Percentiles rank a stretch among this genome's conserved stretches.
Conservation (phyloP, 2,797 vertebrate species). For the Platalea minor region DNA sequence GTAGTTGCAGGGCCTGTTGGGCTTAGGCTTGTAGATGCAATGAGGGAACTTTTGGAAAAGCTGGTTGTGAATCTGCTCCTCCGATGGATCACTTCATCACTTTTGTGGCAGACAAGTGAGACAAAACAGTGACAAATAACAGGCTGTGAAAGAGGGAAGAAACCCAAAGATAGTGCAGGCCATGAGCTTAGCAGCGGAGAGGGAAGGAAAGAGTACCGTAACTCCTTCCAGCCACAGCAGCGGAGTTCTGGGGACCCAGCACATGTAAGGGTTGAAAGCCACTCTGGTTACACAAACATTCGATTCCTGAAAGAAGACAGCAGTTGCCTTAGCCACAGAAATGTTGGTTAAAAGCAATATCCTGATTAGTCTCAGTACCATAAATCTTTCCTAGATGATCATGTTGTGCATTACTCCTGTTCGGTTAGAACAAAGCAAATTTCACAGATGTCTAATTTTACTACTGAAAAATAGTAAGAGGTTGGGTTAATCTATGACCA, state of each 20-base stretch:
- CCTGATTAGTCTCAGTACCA: neutral
- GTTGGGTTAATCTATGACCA: conserved; percentile 7
- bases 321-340: neutral
- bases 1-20: neutral
- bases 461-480: neutral
- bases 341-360: conserved; percentile 7
- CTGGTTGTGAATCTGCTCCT: neutral
- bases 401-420: neutral
- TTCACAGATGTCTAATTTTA: conserved; percentile 9
- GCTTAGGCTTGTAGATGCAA: neutral
- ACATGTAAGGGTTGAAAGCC: neutral
- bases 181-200: neutral
- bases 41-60: neutral
- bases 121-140: neutral
- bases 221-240: neutral
- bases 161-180: neutral
- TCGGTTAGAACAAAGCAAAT: conserved; percentile 7
- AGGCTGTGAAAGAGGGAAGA: neutral
- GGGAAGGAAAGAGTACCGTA: neutral
- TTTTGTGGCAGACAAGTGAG: neutral
- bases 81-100: neutral
- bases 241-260: neutral
- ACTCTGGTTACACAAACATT: neutral
- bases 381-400: neutral
- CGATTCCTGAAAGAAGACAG: neutral